Base-by-base conservation (phyloP, 2,888 invertebrate species). In the Salpingus planirostris region DNA sequence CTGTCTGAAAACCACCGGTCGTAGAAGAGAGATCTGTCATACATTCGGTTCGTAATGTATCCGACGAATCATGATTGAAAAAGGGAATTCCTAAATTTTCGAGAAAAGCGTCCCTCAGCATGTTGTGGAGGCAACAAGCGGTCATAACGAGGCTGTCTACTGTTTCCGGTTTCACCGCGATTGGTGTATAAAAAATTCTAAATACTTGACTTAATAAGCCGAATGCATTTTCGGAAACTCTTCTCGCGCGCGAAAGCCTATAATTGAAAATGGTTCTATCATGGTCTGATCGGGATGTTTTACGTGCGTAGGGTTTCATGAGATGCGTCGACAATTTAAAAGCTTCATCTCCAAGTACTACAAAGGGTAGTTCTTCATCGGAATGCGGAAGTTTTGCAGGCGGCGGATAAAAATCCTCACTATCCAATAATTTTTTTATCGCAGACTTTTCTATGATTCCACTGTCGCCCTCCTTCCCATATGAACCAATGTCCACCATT, bases 331-430 rank as follows among this genome's bases (percentile, higher is more conserved):
- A 13, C 15, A 43, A 27, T 12, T 18, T 14, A 32, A 31, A 43
- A 21, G 38, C 43, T 28, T 43, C 38, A 27, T 41, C 41, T 23
- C 36, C 41, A 24, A 41, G 15, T 8, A 41, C 27, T 11, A 43
- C 36, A 24, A 36, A 32, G 10, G 42, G 32, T 13, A 40, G 11
- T 13, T 29, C n/a, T 30, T 12, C 26, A 31, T 36, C 13, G 15
- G 37, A 29, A 18, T 18, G 23, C n/a, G 36, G 37, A 2, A 40
- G 23, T 31, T 24, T 5, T 18, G 31, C n/a, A 12, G 39, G 32
- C 11, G 30, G 25, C 13, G 18, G 18, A n/a, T n/a, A n/a, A n/a
- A n/a, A n/a, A n/a, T n/a, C n/a, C n/a, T n/a, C n/a, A n/a, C n/a
- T n/a, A n/a, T n/a, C n/a, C n/a, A n/a, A n/a, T n/a, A n/a, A n/a